Evolutionary conservation across 2,888 invertebrate genomes (phyloP), one percentile per base, ranked within the genome.

Genomic region (Polyommatus iphigenia): DNA sequence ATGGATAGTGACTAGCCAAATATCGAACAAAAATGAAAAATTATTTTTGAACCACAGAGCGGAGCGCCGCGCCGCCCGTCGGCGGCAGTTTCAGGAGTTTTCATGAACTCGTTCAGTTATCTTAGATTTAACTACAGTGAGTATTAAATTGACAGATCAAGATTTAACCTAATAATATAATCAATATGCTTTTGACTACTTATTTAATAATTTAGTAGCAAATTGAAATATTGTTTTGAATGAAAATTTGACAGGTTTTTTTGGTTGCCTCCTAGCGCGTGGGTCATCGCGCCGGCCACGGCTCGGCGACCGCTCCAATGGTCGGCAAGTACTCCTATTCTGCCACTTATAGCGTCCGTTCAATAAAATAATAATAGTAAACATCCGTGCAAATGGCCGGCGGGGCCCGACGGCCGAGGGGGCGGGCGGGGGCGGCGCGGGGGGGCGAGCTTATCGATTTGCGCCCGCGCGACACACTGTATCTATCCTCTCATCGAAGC

Each of bases 331-430:
- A 90, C 91, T 89, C 89, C 90, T 90, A 91, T 90, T 89, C 89
- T 88, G 89, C 86, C 89, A 90, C 90, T 91, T 91, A 89, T 88
- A 89, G 86, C 89, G 90, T 91, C 89, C 89, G 91, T 93, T 93
- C 94, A 94, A 93, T 93, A 94, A 93, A 94, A 93, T 92, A 90
- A 93, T 93, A 93, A 92, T 93, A 94, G 93, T 92, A 93, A 92
- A 92, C 92, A 93, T 90, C 90, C 90, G 93, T 92, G 93, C 92
- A 93, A 94, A 94, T 94, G 94, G 94, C 93, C 93, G 93, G 89
- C 85, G 85, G 85, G 85, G 80, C 81, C 81, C 83, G 82, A 85
- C 81, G 79, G 81, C 83, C 82, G 85, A 81, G 81, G 82, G 82
- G 85, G 83, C 83, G 81, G 83, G 85, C 84, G 87, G 87, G 84